Conservation (phyloP, 2,797 vertebrate species). For the Rhodeus uyekii region DNA sequence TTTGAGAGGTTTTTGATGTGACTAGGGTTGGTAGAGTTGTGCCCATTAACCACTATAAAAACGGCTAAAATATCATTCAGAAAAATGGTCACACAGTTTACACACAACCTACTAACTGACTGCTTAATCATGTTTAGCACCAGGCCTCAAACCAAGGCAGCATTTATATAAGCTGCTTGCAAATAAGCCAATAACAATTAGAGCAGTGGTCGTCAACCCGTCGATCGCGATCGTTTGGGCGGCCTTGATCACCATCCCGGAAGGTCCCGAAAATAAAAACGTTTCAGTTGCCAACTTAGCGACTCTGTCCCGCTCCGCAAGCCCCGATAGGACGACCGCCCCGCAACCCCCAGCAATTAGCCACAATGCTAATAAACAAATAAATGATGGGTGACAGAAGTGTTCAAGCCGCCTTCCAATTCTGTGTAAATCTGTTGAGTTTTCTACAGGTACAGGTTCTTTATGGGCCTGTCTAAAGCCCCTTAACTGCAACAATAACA, state of each 20-base stretch:
- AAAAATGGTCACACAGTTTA: not conserved
- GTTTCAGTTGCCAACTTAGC: too few relatives aligned
- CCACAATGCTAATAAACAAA: not conserved
- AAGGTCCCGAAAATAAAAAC: too few relatives aligned
- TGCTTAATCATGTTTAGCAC: not conserved
- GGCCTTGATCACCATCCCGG: too few relatives aligned
- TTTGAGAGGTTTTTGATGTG: not conserved
- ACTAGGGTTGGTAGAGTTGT: not conserved
- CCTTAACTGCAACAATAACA: not conserved
- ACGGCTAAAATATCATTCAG: not conserved
- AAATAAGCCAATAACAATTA: not conserved
- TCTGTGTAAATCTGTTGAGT: not conserved
- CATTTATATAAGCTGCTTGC: conserved; percentile 30
- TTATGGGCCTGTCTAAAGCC: not conserved
- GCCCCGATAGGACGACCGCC: too few relatives aligned
- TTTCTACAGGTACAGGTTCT: not conserved
- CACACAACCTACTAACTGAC: not conserved
- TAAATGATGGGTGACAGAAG: not conserved
- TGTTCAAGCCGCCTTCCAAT: not conserved
- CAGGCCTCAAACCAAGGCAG: conserved; percentile 3
- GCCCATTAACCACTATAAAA: conserved; percentile 2
- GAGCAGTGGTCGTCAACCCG: too few relatives aligned
- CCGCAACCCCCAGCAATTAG: too few relatives aligned
- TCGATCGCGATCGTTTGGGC: too few relatives aligned
- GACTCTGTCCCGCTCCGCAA: too few relatives aligned